Evolutionary conservation across 2,888 invertebrate genomes (phyloP), one percentile per base, ranked within the genome.

Genomic region (Elysia crispata): DNA sequence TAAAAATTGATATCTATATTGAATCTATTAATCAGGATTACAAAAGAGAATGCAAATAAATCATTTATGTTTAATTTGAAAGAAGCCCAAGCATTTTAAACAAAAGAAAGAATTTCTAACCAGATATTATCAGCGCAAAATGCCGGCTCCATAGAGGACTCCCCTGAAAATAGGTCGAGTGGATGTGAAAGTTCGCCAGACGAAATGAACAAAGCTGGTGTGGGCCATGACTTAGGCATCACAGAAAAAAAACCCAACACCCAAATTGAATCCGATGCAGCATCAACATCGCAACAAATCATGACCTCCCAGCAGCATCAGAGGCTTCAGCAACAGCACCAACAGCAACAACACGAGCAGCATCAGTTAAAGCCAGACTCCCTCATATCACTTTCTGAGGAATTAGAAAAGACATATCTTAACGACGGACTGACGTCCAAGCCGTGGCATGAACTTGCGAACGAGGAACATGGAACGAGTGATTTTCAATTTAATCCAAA

Each of bases 361-460:
- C 60, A 60, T 8, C 5, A 60, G 8, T 66, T 54, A 25, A 33
- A 31, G 5, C 74, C 66, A 15, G 64, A 20, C 20, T 74, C 79
- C 20, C 67, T 79, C 0, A 66, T 74, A 15, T 74, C 73, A 31
- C n/a, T 79, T 11, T 79, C 79, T 13, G 79, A 79, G 28, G 79
- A 79, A 3, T 30, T 79, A 0, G 79, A 79, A 30, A 79, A 79
- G n/a, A 54, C 79, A 13, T 79, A 54, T n/a, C 41, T 79, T 20
- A 67, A 79, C n/a, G 74, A 79, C 28, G 23, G n/a, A 6, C 50
- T 62, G 18, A 64, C 49, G 25, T 31, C 50, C 23, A 54, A 72
- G 18, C 79, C 79, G n/a, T 79, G 79, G 79, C 79, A 79, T 74
- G 79, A 79, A 31, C 49, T 79, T 15, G 33, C 67, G 30, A 20